Conservation (phyloP, 2,888 invertebrate species). For the Agriotes lineatus region DNA sequence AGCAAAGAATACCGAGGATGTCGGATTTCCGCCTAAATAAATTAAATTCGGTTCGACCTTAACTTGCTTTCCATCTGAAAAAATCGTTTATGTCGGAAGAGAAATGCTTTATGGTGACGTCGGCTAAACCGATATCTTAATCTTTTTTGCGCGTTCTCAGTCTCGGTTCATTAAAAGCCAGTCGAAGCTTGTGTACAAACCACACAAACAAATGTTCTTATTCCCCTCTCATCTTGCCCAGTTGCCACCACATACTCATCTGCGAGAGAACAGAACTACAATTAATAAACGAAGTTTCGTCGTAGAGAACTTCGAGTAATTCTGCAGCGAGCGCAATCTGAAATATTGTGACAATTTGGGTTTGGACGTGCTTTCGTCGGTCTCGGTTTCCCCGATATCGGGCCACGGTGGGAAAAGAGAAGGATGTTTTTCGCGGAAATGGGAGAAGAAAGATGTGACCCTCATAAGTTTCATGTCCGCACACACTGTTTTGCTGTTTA, state of each 20-base stretch:
- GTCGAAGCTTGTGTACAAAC: constrained; percentile 33
- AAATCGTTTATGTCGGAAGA: background rate
- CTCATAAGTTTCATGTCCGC: constrained; percentile 51
- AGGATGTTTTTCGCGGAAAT: constrained; percentile 39
- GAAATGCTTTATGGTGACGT: background rate
- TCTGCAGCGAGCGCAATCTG: constrained; percentile 58
- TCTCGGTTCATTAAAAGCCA: constrained; percentile 26
- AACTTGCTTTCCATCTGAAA: background rate
- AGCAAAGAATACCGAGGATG: background rate
- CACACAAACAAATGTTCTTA: constrained; percentile 40
- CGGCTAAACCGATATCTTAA: constrained; percentile 18
- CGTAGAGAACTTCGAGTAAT: constrained; percentile 59
- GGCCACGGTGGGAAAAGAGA: constrained; percentile 32
- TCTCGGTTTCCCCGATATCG: constrained; percentile 32
- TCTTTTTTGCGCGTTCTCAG: background rate
- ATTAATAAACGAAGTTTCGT: constrained; percentile 63
- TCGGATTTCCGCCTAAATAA: background rate
- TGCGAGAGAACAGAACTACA: constrained; percentile 56
- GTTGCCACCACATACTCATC: constrained; percentile 53
- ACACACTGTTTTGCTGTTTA: constrained; percentile 55
- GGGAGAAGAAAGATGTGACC: constrained; percentile 42
- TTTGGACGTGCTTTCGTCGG: constrained; percentile 38
- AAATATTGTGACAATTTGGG: constrained; percentile 57
- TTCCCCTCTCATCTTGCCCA: constrained; percentile 42
- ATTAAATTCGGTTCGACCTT: background rate